Base-by-base conservation (phyloP, 2,797 vertebrate genomes). In the Buceros bicornis region DNA sequence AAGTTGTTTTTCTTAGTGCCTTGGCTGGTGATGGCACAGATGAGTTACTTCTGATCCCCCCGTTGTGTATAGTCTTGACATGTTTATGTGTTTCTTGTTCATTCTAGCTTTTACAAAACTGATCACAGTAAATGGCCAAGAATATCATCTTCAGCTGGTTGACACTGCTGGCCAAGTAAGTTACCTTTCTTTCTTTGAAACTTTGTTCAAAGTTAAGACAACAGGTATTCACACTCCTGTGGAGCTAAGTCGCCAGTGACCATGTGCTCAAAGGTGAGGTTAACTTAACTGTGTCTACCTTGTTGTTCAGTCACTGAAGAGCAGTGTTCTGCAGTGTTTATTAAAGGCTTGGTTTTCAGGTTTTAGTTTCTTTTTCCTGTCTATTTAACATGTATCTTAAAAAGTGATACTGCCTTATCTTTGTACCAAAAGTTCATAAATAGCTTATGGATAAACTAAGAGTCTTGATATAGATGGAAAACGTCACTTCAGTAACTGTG, bases 121-220 rank as follows among this genome's bases (percentile, higher is more conserved):
- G 99, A 99, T 99, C 98, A 99, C 99, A 93, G 99, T 99, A 97
- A 99, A 99, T 93, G 99, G 99, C 95, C 99, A 99, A 95, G 99
- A 99, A 96, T 99, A 99, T 98, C 99, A 99, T 91, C 99, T 99
- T 96, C 99, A 99, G 97, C 98, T 99, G 95, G 99, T 99, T 65
- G 99, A 99, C 96, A 99, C 99, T 92, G 99, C 99, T 94, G 99
- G 99, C 76, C 99, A 99, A 98, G 99, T 99, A 98, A 98, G 97
- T 97, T 62, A 58, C 9, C 43, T 70, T 26, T 58, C 8, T 79
- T 71, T 62, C n/a, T 43, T 71, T 82, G 33, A 57, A 18, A 54
- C 26, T 61, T 56, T 66, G 31, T 73, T 54, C 8, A n/a, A 14
- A 47, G 20, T 45, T 72, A 70, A 13, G 13, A 37, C 45, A 33